phyloP scores from a whole-genome alignment of 1,140 invertebrate species.

The Diorhabda carinulata region DNA sequence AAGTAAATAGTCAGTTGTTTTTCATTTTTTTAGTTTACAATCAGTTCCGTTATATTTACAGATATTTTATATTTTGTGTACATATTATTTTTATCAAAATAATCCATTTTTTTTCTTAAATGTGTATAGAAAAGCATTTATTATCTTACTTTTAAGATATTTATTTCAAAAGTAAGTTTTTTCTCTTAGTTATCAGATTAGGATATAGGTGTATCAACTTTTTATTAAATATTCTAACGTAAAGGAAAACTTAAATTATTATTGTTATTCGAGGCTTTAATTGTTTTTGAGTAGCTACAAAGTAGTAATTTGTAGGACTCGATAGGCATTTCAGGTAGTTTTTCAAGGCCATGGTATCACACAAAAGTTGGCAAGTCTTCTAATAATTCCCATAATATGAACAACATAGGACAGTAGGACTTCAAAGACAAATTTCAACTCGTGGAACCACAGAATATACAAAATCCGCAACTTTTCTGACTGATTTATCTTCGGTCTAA shows the following conservation, averaged over 20 bases:
- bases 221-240: conserved; percentile 6
- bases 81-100: conserved; percentile 27
- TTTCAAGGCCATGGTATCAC: background rate
- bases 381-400: no score
- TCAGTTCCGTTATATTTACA: conserved; percentile 7
- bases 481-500: no score
- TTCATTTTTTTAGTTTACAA: conserved; percentile 13
- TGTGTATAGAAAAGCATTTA: conserved; percentile 28
- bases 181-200: conserved; percentile 12
- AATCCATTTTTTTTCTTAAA: conserved; percentile 4
- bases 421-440: no score
- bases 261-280: conserved; percentile 31
- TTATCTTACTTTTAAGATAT: conserved; percentile 33
- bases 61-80: conserved; percentile 28
- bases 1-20: conserved; percentile 17
- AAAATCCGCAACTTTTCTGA: no score
- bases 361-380: background rate
- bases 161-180: conserved; percentile 23
- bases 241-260: conserved; percentile 10
- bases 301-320: conserved; percentile 30
- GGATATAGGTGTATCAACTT: conserved; percentile 8
- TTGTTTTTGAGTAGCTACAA: conserved; percentile 38
- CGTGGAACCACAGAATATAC: no score
- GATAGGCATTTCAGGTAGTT: conserved; percentile 5
- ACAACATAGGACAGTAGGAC: no score